Evolutionary conservation across 2,888 invertebrate genomes (phyloP).

Genomic region (Parochlus steinenii): DNA sequence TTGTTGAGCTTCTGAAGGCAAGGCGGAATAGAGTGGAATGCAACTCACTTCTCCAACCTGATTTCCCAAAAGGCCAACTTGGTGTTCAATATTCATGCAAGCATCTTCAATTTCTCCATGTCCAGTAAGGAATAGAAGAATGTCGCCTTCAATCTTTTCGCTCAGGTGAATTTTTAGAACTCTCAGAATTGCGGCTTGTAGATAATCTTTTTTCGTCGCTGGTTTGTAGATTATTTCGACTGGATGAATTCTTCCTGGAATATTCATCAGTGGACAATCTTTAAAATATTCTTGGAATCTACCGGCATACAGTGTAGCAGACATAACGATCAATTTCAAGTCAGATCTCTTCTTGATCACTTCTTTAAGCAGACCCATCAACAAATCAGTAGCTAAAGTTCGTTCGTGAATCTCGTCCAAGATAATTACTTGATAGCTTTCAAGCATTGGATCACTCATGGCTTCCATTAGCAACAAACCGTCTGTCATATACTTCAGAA

Average conservation of each 20-base stretch:
- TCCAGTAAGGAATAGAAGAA: conserved; percentile 58
- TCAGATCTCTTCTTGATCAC: conserved; percentile 57
- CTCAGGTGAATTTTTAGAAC: conserved; percentile 69
- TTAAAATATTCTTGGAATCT: conserved; percentile 80
- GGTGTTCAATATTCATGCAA: conserved; percentile 63
- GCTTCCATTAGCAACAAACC: conserved; percentile 80
- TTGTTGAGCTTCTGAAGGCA: conserved; percentile 68
- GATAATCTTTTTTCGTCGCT: too few relatives aligned
- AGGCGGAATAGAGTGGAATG: conserved; percentile 70
- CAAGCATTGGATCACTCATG: conserved; percentile 72
- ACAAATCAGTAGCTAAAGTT: conserved; percentile 68
- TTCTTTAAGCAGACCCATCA: conserved; percentile 76
- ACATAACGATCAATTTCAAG: conserved; percentile 73
- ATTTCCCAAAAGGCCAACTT: conserved; percentile 48
- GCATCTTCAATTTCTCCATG: conserved; percentile 72
- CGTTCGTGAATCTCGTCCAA: conserved; percentile 79
- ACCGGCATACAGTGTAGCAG: conserved; percentile 72
- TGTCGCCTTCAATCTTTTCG: conserved; percentile 56
- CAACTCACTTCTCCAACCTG: conserved; percentile 74
- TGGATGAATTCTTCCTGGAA: conserved; percentile 72
- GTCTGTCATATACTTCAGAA: conserved; percentile 73
- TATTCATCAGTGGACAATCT: conserved; percentile 68
- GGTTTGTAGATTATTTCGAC: conserved; percentile 64
- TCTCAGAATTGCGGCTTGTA: conserved; percentile 72
- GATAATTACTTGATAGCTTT: conserved; percentile 62